phyloP scores from a whole-genome alignment of 2,113 vertebrate species.

The Ranitomeya variabilis region DNA sequence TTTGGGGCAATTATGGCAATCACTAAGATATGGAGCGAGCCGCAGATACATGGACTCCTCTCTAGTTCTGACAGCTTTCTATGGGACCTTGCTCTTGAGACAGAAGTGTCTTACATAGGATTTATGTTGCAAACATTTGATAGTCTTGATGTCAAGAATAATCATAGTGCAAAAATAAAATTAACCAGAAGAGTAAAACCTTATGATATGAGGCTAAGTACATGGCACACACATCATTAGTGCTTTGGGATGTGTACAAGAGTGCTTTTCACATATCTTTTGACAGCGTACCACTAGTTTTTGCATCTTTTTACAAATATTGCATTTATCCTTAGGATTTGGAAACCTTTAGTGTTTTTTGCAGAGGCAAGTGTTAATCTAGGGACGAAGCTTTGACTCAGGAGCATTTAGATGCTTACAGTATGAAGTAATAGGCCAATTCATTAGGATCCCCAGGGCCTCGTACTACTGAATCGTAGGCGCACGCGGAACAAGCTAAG shows the following conservation, averaged over 20 bases:
- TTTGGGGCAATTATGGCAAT: too few species aligned
- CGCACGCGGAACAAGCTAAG: slow-evolving; percentile 72
- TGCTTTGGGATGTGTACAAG: neutral
- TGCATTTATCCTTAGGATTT: neutral
- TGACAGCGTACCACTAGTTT: neutral
- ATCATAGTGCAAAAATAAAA: neutral
- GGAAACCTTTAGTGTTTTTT: slow-evolving; percentile 70
- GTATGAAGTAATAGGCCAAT: slow-evolving; percentile 90
- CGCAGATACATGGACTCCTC: too few species aligned
- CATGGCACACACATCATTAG: neutral
- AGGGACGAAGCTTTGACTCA: slow-evolving; percentile 74
- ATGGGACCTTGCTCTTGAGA: too few species aligned
- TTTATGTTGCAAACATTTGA: neutral
- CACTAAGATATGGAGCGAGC: too few species aligned
- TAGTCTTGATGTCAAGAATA: neutral
- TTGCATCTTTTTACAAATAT: neutral
- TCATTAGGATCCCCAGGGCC: slow-evolving; percentile 91
- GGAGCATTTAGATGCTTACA: slow-evolving; percentile 86
- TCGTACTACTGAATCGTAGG: slow-evolving; percentile 73
- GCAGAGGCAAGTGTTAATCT: slow-evolving; percentile 79
- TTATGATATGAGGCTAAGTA: neutral
- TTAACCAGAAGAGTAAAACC: neutral
- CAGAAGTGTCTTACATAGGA: neutral
- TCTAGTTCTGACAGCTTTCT: too few species aligned
- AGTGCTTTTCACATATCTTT: neutral